Percentiles rank a stretch among this genome's conserved stretches.
phyloP scores from a whole-genome alignment of 2,113 vertebrate genomes.

The Tupaia chinensis region DNA sequence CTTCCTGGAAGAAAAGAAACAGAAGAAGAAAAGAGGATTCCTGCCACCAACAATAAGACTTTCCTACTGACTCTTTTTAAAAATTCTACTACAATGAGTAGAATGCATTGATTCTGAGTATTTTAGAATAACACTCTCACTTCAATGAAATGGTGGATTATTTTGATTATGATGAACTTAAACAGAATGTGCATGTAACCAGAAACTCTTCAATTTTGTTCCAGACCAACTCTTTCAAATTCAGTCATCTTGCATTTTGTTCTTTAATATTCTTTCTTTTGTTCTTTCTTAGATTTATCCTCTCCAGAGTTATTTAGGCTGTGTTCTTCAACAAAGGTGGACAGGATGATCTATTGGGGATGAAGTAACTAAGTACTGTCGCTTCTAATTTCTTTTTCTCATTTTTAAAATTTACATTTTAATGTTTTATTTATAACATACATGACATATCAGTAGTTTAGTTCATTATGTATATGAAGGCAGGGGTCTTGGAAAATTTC shows the following conservation, averaged over 20 bases:
- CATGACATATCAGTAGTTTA: not conserved
- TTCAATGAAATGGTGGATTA: not conserved
- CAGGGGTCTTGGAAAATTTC: too few species aligned
- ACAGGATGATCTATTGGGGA: not conserved
- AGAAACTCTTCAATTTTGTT: not conserved
- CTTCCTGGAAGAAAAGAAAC: not conserved
- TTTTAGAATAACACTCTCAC: constrained; percentile 15
- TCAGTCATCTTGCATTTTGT: not conserved
- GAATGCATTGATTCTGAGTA: not conserved
- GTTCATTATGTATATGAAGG: not conserved
- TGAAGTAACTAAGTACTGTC: not conserved
- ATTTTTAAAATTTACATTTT: constrained; percentile 19
- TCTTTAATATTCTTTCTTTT: not conserved
- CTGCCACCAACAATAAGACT: not conserved
- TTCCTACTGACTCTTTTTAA: not conserved
- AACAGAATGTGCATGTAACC: not conserved
- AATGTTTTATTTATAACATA: not conserved
- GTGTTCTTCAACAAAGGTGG: not conserved
- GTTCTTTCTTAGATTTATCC: not conserved
- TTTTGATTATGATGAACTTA: constrained; percentile 19
- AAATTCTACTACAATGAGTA: not conserved
- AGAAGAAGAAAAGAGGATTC: not conserved
- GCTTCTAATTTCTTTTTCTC: not conserved
- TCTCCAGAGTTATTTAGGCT: not conserved
- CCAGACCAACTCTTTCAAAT: not conserved